Evolutionary conservation across 2,888 invertebrate species (phyloP).

Genomic region (Oscheius sp.): DNA sequence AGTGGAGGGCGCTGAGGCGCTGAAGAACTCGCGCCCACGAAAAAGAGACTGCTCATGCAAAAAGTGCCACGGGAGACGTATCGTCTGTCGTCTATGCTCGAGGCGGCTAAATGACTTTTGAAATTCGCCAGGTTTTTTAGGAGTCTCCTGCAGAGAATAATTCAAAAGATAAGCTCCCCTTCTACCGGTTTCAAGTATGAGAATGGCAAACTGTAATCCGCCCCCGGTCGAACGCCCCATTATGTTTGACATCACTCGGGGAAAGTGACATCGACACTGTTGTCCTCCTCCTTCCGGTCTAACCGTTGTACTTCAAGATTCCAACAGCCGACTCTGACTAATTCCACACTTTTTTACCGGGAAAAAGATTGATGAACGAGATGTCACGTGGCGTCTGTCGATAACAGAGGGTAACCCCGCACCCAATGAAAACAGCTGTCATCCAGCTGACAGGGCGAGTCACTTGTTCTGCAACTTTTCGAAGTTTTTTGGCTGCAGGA

Average conservation of each 20-base stretch:
- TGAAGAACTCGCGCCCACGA: not conserved
- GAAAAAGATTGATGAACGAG: constrained; percentile 11
- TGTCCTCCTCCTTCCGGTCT: not conserved
- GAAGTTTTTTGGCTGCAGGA: not conserved
- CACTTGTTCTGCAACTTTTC: not conserved
- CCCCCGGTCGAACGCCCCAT: not conserved
- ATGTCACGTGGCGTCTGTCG: constrained; percentile 1
- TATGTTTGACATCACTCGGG: not conserved
- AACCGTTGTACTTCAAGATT: not conserved
- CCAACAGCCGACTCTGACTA: not conserved
- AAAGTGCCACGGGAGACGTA: not conserved
- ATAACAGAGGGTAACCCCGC: constrained; percentile 30
- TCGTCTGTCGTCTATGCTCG: too few species aligned
- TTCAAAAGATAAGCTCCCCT: not conserved
- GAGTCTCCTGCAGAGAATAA: not conserved
- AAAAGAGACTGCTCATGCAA: not conserved
- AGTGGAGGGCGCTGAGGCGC: constrained; percentile 5
- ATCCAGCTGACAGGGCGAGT: not conserved
- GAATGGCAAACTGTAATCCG: too few species aligned
- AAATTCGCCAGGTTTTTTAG: too few species aligned
- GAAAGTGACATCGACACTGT: too few species aligned
- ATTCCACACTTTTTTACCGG: not conserved
- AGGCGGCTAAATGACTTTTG: too few species aligned
- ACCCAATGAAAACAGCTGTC: constrained; percentile 28
- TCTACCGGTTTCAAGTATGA: too few species aligned